Percentiles rank a stretch among this genome's conserved stretches.
Conservation (phyloP, 2,888 invertebrate genomes). For the Ophion costatus region DNA sequence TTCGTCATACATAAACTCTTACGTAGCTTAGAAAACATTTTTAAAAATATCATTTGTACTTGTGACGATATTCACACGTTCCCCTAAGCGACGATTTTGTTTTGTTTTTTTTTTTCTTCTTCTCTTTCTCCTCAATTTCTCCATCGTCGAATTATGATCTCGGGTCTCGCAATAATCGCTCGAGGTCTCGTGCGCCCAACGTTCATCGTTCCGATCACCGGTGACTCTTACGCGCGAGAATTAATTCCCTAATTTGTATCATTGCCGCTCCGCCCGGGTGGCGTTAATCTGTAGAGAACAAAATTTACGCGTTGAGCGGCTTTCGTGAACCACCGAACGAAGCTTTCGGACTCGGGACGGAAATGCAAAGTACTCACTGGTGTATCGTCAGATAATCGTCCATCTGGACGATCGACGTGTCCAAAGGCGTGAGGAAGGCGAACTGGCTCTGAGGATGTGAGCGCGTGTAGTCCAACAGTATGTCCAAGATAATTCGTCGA, state of each 20-base stretch:
- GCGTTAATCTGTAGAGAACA: constrained; percentile 70
- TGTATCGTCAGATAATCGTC: constrained; percentile 86
- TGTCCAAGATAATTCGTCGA: constrained; percentile 90
- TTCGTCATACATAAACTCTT: constrained; percentile 12
- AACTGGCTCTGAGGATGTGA: constrained; percentile 90
- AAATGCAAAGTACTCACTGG: constrained; percentile 81
- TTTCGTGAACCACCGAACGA: neutral
- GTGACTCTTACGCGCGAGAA: neutral
- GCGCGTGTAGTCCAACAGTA: constrained; percentile 91
- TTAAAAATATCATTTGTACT: constrained; percentile 54
- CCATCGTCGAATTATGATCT: neutral
- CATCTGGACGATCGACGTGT: constrained; percentile 86
- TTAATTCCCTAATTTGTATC: constrained; percentile 28
- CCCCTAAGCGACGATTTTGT: constrained; percentile 20
- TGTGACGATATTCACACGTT: constrained; percentile 25
- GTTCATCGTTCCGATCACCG: constrained; percentile 20
- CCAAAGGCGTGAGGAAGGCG: constrained; percentile 95
- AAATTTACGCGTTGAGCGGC: constrained; percentile 18
- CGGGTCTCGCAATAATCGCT: neutral
- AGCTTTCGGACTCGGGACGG: neutral
- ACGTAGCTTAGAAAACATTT: constrained; percentile 33
- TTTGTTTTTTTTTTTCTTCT: neutral
- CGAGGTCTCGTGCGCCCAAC: neutral
- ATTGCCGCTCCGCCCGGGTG: constrained; percentile 73
- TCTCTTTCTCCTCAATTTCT: neutral